Conservation (phyloP, 2,888 invertebrate species). For the Axea sp. region DNA sequence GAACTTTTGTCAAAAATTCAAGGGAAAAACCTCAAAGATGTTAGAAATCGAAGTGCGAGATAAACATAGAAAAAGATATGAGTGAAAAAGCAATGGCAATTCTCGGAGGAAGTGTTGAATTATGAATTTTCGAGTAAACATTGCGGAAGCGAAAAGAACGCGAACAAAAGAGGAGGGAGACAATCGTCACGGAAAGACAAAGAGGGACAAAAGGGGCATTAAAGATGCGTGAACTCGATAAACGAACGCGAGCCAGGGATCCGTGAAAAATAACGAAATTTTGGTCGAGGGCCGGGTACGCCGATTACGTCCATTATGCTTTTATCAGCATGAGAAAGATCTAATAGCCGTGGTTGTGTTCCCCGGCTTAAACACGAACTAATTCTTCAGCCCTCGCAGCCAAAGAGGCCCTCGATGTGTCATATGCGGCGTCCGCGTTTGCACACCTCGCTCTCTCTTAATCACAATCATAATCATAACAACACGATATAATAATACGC, state of each 20-base stretch:
- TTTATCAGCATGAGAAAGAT: conserved; percentile 79
- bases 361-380: conserved; percentile 22
- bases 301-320: conserved; percentile 79
- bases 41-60: too few relatives aligned
- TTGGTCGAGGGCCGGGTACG: conserved; percentile 71
- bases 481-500: conserved; percentile 43
- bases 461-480: conserved; percentile 54
- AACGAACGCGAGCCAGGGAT: conserved; percentile 68
- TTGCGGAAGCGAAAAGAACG: conserved; percentile 35
- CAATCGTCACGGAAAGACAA: conserved; percentile 56
- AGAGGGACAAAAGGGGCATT: conserved; percentile 54
- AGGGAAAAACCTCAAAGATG: too few relatives aligned
- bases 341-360: conserved; percentile 70
- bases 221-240: conserved; percentile 73
- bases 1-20: too few relatives aligned
- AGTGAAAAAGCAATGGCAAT: too few relatives aligned
- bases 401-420: conserved; percentile 72
- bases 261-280: conserved; percentile 79
- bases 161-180: conserved; percentile 38
- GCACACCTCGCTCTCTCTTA: conserved; percentile 60
- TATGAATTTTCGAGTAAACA: conserved; percentile 38
- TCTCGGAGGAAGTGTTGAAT: conserved; percentile 42
- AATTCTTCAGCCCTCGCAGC: conserved; percentile 10
- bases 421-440: conserved; percentile 74
- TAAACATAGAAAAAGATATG: too few relatives aligned